Evolutionary conservation across 2,113 vertebrate species (phyloP), one percentile per base, ranked within the genome.

Genomic region (Xenopus borealis): DNA sequence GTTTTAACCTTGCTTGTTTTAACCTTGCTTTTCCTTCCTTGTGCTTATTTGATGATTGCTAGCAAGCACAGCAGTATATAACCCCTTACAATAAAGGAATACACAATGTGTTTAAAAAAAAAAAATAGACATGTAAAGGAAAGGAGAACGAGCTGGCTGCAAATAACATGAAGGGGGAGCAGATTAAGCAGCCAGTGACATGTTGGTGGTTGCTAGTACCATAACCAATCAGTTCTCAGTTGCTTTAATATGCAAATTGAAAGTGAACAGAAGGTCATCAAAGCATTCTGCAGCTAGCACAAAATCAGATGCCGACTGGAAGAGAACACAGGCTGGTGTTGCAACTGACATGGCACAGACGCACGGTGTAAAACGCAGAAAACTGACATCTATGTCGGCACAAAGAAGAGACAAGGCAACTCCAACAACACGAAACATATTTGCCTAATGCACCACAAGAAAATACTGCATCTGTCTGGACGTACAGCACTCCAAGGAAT

Each of bases 171-270:
- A 10, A 1, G 62, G n/a, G 0, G 52, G 11, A 46, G 18, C 23
- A 13, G 46, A 57, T 62, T 10, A 5, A 16, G 12, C 68, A 9
- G 13, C 61, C 18, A 6, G 19, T 57, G 23, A 70, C 14, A 0
- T 23, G n/a, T 12, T 0, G 58, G 40, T 47, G 62, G 58, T 65
- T 18, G 58, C 72, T 7, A 2, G 14, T 12, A 30, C 46, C 62
- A 52, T 9, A 57, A 55, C 2, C 20, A 67, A 67, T 67, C 65
- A 67, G 45, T 23, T 45, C 65, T 23, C 65, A 53, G 33, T 9
- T 44, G 17, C 16, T 75, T 53, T 64, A 30, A 0, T 61, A 71
- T 76, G 80, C 79, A 78, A 79, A 84, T 27, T 4, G 72, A 14
- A 45, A 55, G 61, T 73, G 62, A 52, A n/a, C 65, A 7, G 0